Conservation (phyloP, 2,888 invertebrate species). For the Alloplasta piceator region DNA sequence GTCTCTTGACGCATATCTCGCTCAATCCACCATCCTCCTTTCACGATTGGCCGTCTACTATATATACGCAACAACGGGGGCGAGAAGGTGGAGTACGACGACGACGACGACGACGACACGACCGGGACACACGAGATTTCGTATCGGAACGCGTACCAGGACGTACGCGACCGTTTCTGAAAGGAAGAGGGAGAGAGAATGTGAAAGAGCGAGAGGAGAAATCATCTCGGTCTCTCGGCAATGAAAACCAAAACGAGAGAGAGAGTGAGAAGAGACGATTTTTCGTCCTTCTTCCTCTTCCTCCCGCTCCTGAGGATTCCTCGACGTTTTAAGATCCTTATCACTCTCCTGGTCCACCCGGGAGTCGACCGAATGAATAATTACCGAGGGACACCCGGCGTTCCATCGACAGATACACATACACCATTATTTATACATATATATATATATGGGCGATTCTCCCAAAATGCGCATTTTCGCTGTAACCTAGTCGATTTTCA, state of each 20-base stretch:
- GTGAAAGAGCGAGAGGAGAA: slow-evolving; percentile 45
- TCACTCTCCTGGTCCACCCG: slow-evolving; percentile 70
- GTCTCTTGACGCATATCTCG: slow-evolving; percentile 61
- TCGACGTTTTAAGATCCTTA: slow-evolving; percentile 78
- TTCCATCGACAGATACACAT: slow-evolving; percentile 32
- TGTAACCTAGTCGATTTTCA: no score
- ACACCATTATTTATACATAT: not conserved
- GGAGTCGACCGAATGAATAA: slow-evolving; percentile 79
- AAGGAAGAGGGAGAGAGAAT: slow-evolving; percentile 63
- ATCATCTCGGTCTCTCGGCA: slow-evolving; percentile 66
- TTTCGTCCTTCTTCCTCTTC: slow-evolving; percentile 65
- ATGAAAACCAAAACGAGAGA: slow-evolving; percentile 8
- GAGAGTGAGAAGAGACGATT: not conserved
- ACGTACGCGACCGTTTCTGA: slow-evolving; percentile 63
- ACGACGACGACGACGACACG: slow-evolving; percentile 65
- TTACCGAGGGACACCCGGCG: slow-evolving; percentile 77
- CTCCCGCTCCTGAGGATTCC: slow-evolving; percentile 66
- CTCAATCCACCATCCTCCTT: slow-evolving; percentile 58
- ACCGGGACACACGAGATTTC: slow-evolving; percentile 74
- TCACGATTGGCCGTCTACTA: slow-evolving; percentile 45
- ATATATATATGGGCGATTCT: no score
- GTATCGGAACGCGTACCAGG: slow-evolving; percentile 73
- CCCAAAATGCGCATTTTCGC: no score
- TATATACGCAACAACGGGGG: slow-evolving; percentile 36
- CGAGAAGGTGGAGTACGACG: slow-evolving; percentile 39